These are phyloP conservation scores for Sylvia atricapilla DNA, from an alignment of 2,113 vertebrate genomes.

Conservation along the genomic window DNA sequence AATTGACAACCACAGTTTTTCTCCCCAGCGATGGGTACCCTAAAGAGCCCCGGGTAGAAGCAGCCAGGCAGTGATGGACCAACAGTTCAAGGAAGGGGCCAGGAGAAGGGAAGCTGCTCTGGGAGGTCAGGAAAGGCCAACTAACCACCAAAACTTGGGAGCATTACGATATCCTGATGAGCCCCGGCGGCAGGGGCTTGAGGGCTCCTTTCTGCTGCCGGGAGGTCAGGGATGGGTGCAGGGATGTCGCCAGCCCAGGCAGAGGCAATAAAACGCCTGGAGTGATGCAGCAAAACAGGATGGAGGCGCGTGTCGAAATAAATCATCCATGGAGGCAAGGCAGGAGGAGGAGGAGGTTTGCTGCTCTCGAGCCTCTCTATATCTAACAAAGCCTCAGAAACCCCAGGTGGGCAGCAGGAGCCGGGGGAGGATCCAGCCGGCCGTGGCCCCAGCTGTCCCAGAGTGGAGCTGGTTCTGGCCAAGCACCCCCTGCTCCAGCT, in stretches of 20 bases:
- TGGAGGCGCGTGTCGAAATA: conserved; percentile 35
- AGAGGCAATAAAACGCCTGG: conserved; percentile 28
- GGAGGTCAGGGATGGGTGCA: not conserved
- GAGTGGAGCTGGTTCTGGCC: accelerated
- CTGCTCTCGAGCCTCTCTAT: not conserved
- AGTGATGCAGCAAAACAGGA: conserved; percentile 66
- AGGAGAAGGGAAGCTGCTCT: not conserved
- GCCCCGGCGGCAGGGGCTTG: accelerated
- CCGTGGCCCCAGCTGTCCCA: not conserved
- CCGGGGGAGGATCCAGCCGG: accelerated
- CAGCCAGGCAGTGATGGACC: not conserved
- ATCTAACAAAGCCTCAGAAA: conserved; percentile 20
- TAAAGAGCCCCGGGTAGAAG: accelerated
- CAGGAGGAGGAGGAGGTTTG: conserved; percentile 34
- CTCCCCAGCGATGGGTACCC: not conserved
- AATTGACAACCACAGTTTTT: not conserved
- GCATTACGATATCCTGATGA: not conserved
- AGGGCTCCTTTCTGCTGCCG: not conserved
- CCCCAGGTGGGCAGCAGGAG: not conserved
- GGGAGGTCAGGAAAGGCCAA: not conserved
- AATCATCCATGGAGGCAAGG: conserved; percentile 57
- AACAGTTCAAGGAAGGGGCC: not conserved
- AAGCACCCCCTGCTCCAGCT: accelerated
- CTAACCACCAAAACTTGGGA: not conserved
- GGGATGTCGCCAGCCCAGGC: not conserved